These are phyloP conservation scores for Dryococelus australis DNA, from an alignment of 2,888 invertebrate species.

Conservation along the genomic window DNA sequence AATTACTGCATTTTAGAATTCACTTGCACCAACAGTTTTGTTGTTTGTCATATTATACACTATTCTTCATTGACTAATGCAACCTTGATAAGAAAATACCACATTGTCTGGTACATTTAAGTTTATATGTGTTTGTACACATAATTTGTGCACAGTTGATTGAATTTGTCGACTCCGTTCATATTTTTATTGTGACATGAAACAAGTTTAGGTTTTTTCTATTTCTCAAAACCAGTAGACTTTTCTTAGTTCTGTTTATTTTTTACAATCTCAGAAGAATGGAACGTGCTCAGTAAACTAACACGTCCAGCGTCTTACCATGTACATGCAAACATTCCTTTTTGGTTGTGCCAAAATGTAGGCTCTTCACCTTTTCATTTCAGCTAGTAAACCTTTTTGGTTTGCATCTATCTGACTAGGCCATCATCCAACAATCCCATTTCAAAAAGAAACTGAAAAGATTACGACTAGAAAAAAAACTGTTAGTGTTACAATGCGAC, in stretches of 20 bases:
- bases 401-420: not conserved
- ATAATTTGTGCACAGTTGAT: not conserved
- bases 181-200: not conserved
- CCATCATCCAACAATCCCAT: not conserved
- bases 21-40: not conserved
- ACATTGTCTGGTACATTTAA: not conserved
- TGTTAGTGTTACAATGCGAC: not conserved
- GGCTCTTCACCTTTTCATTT: not conserved
- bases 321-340: not conserved
- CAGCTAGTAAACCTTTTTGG: not conserved
- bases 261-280: not conserved
- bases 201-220: not conserved
- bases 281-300: not conserved
- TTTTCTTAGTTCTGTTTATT: not conserved
- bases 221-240: not conserved
- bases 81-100: not conserved
- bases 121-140: not conserved
- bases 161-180: not conserved
- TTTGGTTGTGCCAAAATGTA: not conserved
- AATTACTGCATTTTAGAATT: not conserved
- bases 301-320: not conserved
- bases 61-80: not conserved
- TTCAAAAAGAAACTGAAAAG: not conserved
- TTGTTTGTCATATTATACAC: not conserved
- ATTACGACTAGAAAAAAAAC: not conserved